Evolutionary conservation across 2,888 invertebrate species (phyloP), one percentile per base, ranked within the genome.

Genomic region (Tuberolachnus salignus): DNA sequence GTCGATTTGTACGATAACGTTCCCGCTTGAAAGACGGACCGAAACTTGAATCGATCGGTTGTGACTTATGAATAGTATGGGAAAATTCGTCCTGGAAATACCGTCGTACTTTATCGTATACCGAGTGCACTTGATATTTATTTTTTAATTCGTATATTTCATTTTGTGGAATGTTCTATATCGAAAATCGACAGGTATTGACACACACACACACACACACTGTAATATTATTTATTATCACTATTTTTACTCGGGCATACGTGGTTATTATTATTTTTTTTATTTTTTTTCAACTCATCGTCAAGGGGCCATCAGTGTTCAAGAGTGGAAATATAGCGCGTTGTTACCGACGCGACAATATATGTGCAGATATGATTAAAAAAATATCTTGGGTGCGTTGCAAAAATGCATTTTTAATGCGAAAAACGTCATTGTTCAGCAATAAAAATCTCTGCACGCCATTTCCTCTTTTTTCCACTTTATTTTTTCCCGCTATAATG

Each of bases 341-440:
- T 67, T 49, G 67, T 67, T 51, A 26, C 26, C 26, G 26, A 3
- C 34, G 34, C 34, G 3, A n/a, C n/a, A n/a, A 34, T 34, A 46
- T 14, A 16, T 8, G 53, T 21, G 44, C 44, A 16, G 44, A 55
- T 44, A 19, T 21, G 42, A 69, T 69, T 69, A 55, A 70, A 70
- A 34, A 69, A 57, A 57, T 57, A 71, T 46, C 57, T 57, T 23
- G 70, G 42, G 23, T 46, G 44, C n/a, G 34, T 55, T 42, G 46
- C 46, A n/a, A 13, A 46, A 71, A 57, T 59, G 44, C 42, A 55
- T 71, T 71, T 57, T 57, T 71, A 71, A 71, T 71, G 46, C 13
- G 14, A 46, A 57, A 71, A 59, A 59, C 57, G 57, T 71, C 71
- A 21, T n/a, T 13, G 57, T 59, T 46, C 23, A 26, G n/a, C 13